Conservation (phyloP, 2,888 invertebrate species). For the Belgica antarctica region DNA sequence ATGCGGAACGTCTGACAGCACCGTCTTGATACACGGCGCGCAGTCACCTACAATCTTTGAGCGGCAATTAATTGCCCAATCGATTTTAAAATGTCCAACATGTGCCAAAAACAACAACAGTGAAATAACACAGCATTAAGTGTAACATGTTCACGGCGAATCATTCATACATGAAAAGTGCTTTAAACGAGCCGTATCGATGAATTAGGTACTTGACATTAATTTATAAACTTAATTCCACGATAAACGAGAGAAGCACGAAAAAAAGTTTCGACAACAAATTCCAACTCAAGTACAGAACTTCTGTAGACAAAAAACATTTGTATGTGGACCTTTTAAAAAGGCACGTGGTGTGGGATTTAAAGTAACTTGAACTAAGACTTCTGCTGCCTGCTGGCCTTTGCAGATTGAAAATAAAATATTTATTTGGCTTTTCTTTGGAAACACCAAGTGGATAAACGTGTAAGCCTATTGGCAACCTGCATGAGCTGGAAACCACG, state of each 20-base stretch:
- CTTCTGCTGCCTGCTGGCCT: not conserved
- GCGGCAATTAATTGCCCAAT: not conserved
- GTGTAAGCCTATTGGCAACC: not conserved
- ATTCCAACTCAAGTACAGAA: not conserved
- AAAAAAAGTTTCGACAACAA: not conserved
- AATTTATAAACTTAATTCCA: not conserved
- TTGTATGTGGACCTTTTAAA: not conserved
- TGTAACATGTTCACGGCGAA: not conserved
- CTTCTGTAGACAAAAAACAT: not conserved
- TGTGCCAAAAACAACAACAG: not conserved
- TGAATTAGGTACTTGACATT: not conserved
- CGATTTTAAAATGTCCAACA: not conserved
- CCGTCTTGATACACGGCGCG: too few relatives aligned
- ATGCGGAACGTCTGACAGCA: not conserved
- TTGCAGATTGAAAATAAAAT: not conserved
- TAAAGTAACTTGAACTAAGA: not conserved
- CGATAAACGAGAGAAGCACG: conserved; percentile 7
- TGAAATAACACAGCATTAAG: too few relatives aligned
- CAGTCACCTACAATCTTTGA: not conserved
- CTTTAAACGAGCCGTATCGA: conserved; percentile 11
- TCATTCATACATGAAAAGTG: conserved; percentile 11
- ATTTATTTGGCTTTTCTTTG: not conserved
- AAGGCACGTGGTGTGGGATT: conserved; percentile 21
- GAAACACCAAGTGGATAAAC: not conserved
- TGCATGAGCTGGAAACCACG: too few relatives aligned